Evolutionary conservation across 2,797 vertebrate genomes (phyloP).

Genomic region (Martes flavigula): DNA sequence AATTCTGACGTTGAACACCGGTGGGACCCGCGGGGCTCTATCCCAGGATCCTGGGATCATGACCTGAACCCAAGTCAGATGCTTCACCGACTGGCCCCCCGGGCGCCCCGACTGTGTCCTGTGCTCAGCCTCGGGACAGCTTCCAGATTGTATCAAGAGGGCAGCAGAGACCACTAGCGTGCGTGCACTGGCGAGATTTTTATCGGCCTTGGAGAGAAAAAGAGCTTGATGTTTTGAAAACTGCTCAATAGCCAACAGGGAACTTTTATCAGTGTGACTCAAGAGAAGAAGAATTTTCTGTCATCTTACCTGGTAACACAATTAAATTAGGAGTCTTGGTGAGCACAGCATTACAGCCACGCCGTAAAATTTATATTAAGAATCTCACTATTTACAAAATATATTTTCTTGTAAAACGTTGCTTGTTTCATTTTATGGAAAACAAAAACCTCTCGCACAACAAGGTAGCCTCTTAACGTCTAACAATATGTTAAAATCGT

Average conservation of each 20-base stretch:
- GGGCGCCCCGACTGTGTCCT: background rate
- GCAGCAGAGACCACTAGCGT: background rate
- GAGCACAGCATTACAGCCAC: background rate
- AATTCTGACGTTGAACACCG: background rate
- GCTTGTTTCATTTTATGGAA: conserved; percentile 4
- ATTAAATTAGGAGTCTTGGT: background rate
- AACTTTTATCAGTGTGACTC: background rate
- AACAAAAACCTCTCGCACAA: background rate
- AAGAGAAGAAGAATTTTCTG: background rate
- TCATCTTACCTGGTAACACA: background rate
- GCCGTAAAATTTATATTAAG: background rate
- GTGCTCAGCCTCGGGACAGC: conserved; percentile 74
- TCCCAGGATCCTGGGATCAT: background rate
- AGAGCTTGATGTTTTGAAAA: background rate
- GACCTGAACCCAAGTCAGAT: background rate
- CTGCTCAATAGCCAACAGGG: background rate
- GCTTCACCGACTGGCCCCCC: background rate
- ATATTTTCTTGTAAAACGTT: conserved; percentile 4
- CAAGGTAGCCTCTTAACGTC: background rate
- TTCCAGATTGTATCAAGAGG: conserved; percentile 73
- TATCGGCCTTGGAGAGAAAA: background rate
- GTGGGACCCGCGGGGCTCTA: background rate
- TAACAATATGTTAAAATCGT: background rate
- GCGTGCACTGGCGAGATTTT: background rate
- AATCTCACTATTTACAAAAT: conserved; percentile 37